Conservation (phyloP, 2,797 vertebrate species). For the Naso thynnoides region DNA sequence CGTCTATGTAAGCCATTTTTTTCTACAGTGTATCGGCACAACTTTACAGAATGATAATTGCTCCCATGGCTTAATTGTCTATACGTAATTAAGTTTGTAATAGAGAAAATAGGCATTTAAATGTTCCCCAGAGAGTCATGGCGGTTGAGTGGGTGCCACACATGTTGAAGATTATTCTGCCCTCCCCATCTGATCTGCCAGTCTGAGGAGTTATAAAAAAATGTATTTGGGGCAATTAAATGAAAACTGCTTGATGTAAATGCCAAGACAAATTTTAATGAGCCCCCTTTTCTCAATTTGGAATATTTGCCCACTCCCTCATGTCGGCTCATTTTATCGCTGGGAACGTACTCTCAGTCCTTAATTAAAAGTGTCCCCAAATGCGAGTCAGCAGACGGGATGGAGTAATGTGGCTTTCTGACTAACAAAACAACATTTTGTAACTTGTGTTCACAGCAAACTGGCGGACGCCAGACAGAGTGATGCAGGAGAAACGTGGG, state of each 20-base stretch:
- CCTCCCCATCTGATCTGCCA: slow-evolving; percentile 79
- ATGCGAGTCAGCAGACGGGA: slow-evolving; percentile 49
- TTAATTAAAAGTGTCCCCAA: slow-evolving; percentile 79
- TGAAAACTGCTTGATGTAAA: slow-evolving; percentile 76
- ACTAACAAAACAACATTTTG: slow-evolving; percentile 70
- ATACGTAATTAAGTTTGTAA: slow-evolving; percentile 83
- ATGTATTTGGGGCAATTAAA: slow-evolving; percentile 83
- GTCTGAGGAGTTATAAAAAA: slow-evolving; percentile 80
- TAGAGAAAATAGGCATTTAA: slow-evolving; percentile 80
- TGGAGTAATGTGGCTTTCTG: slow-evolving; percentile 60
- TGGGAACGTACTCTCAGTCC: slow-evolving; percentile 49
- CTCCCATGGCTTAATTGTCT: slow-evolving; percentile 82
- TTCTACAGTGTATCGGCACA: slow-evolving; percentile 37
- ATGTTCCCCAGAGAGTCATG: slow-evolving; percentile 73
- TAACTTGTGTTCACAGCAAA: slow-evolving; percentile 50
- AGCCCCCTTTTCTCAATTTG: slow-evolving; percentile 65
- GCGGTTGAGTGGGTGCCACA: slow-evolving; percentile 81
- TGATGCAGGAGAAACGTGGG: slow-evolving; percentile 48
- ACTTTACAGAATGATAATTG: slow-evolving; percentile 78
- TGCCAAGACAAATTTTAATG: slow-evolving; percentile 82
- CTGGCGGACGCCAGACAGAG: slow-evolving; percentile 39
- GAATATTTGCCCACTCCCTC: slow-evolving; percentile 59
- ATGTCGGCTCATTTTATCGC: slow-evolving; percentile 68
- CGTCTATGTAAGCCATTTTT: slow-evolving; percentile 53
- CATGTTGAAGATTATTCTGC: slow-evolving; percentile 82